phyloP scores from a whole-genome alignment of 1,140 invertebrate genomes.

The Drosophila repletoides region DNA sequence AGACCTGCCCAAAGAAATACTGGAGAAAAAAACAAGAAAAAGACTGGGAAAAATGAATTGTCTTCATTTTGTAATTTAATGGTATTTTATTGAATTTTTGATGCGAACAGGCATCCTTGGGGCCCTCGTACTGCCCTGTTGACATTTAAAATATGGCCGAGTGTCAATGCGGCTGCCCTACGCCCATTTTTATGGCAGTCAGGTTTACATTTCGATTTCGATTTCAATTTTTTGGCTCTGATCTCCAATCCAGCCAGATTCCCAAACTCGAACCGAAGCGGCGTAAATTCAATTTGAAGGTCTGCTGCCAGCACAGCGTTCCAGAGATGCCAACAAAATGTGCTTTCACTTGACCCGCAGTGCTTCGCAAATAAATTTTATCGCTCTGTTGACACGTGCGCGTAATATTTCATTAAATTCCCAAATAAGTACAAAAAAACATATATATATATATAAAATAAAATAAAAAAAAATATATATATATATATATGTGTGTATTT shows the following conservation, averaged over 20 bases:
- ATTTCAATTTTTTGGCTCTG: constrained; percentile 64
- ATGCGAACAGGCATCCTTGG: constrained; percentile 71
- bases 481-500: neutral
- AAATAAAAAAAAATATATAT: constrained; percentile 6
- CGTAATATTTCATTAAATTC: constrained; percentile 76
- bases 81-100: constrained; percentile 81
- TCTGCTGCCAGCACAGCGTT: constrained; percentile 46
- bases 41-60: constrained; percentile 63
- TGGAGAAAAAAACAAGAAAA: constrained; percentile 22
- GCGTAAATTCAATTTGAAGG: constrained; percentile 80
- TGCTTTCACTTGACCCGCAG: constrained; percentile 81
- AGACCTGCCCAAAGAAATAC: constrained; percentile 18
- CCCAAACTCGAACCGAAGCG: constrained; percentile 31
- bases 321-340: constrained; percentile 48
- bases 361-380: constrained; percentile 79
- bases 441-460: constrained; percentile 25
- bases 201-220: constrained; percentile 76
- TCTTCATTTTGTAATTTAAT: constrained; percentile 82
- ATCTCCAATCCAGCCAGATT: no score
- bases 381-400: constrained; percentile 77
- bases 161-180: constrained; percentile 79
- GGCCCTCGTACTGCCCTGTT: constrained; percentile 63
- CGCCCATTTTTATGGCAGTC: constrained; percentile 77
- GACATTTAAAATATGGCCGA: constrained; percentile 82
- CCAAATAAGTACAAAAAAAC: constrained; percentile 29